Evolutionary conservation across 2,113 vertebrate genomes (phyloP), one percentile per base, ranked within the genome.

Genomic region (Sylvietta virens): DNA sequence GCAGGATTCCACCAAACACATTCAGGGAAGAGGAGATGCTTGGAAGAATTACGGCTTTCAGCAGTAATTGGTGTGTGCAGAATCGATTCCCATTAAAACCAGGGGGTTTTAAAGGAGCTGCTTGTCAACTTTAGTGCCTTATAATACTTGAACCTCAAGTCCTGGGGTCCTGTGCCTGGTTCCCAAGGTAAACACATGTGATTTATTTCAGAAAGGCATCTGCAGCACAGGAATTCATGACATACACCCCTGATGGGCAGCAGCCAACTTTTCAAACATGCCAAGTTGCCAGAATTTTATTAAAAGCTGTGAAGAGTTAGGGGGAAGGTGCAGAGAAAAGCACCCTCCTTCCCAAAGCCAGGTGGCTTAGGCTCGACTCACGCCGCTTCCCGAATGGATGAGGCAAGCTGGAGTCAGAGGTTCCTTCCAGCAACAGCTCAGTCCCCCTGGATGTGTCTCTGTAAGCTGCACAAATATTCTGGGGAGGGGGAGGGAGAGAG

Each of bases 291-390:
- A 47, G 81, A 71, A 79, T 65, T 65, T 95, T 96, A 95, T 89
- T 92, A 94, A 96, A 95, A 91, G 88, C 88, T 84, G 80, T 56
- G 56, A 86, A 64, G 95, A 83, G 64, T 81, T 37, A 40, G 60
- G 81, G 53, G 76, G 76, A 96, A 96, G 95, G 93, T 93, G 84
- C 93, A 81, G 93, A 83, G 87, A 81, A 88, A 94, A 50, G 72
- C 94, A 93, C 58, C 44, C 93, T 88, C 90, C 76, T 97, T 95
- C 82, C 90, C 80, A 70, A 90, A 90, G 88, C 95, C 96, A 97
- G 92, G 96, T 97, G 95, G 92, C 92, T 96, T 92, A 92, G 82
- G 82, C 67, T 93, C 56, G 56, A 67, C 94, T 96, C 89, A 96
- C 6, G 0, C 88, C 0, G 44, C 95, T 95, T 94, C 94, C 90